These are phyloP conservation scores for Scortum barcoo DNA, from an alignment of 2,113 vertebrate genomes.

Conservation along the genomic window DNA sequence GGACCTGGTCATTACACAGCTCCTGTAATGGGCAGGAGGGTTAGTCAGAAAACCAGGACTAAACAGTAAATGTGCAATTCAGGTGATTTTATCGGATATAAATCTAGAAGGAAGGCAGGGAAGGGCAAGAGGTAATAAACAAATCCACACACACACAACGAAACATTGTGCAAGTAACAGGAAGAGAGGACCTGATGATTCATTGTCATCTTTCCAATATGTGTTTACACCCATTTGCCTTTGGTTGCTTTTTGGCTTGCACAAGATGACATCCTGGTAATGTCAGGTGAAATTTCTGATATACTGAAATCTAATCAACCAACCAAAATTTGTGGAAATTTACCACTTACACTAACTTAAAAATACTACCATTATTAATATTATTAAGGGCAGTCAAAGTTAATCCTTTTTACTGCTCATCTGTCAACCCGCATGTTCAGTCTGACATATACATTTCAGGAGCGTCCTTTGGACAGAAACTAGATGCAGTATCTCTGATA, in stretches of 20 bases:
- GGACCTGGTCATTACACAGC: not conserved
- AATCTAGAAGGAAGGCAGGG: not conserved
- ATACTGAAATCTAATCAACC: not conserved
- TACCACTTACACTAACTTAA: not conserved
- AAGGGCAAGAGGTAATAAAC: not conserved
- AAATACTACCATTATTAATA: too few species aligned
- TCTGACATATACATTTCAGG: slow-evolving; percentile 10
- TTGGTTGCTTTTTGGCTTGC: not conserved
- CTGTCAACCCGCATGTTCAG: too few species aligned
- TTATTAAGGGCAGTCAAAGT: not conserved
- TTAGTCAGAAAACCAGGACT: not conserved
- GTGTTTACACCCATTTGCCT: not conserved
- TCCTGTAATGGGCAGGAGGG: not conserved
- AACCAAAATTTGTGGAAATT: not conserved
- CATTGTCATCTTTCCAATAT: not conserved
- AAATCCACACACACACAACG: not conserved
- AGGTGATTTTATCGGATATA: not conserved
- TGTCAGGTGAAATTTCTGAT: not conserved
- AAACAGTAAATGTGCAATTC: not conserved
- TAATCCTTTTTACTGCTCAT: not conserved
- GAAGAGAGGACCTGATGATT: slow-evolving; percentile 32
- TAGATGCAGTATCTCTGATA: not conserved
- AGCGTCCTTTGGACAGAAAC: slow-evolving; percentile 10
- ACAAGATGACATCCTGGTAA: not conserved
- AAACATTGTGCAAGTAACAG: slow-evolving; percentile 26